phyloP scores from a whole-genome alignment of 2,113 vertebrate genomes.

The Antennarius striatus region DNA sequence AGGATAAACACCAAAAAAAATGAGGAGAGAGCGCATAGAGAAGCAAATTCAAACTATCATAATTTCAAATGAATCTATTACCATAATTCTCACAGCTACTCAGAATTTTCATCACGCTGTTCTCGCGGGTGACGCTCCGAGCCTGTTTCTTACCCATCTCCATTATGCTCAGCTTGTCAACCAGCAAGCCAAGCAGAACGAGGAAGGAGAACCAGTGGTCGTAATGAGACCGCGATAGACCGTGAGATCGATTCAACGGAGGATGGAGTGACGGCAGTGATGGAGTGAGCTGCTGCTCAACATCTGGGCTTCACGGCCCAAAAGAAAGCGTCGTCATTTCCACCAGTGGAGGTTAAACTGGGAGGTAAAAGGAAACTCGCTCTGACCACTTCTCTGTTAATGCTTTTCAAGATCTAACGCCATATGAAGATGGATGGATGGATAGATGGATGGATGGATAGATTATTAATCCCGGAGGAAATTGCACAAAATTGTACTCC shows the following conservation, averaged over 20 bases:
- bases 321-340: not conserved
- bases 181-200: slow-evolving; percentile 42
- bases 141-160: slow-evolving; percentile 47
- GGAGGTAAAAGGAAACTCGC: slow-evolving; percentile 24
- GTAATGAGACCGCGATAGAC: slow-evolving; percentile 59
- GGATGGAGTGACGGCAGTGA: slow-evolving; percentile 38
- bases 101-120: slow-evolving; percentile 26
- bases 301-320: not conserved
- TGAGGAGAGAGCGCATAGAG: slow-evolving; percentile 7
- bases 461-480: too few species aligned
- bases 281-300: slow-evolving; percentile 30
- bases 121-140: slow-evolving; percentile 23
- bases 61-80: slow-evolving; percentile 65
- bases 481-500: too few species aligned
- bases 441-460: too few species aligned
- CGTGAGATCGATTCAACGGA: slow-evolving; percentile 9
- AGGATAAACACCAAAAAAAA: not conserved
- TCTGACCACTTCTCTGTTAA: slow-evolving; percentile 41
- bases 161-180: slow-evolving; percentile 61
- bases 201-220: slow-evolving; percentile 40
- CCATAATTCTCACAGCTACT: slow-evolving; percentile 57
- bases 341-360: slow-evolving; percentile 39
- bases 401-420: slow-evolving; percentile 6
- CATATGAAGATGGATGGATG: too few species aligned
- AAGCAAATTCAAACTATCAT: slow-evolving; percentile 49